A percentile compares a stretch with the other conserved stretches of the same genome.
Conservation (phyloP, 1,140 invertebrate species). For the Hetaerina americana region DNA sequence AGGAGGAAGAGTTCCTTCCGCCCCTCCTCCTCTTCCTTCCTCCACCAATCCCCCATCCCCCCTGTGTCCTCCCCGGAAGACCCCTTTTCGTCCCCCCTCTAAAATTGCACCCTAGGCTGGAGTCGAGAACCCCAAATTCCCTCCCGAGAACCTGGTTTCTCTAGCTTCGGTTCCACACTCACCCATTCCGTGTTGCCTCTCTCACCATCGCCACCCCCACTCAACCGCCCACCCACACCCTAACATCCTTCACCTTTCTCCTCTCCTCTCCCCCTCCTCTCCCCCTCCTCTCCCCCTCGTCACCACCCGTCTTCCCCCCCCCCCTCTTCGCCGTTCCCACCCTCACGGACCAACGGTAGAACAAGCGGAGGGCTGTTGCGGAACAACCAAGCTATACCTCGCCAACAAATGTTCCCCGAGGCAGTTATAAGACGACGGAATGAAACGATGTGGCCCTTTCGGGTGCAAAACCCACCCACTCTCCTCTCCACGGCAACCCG, state of each 20-base stretch:
- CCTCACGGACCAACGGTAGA: not conserved
- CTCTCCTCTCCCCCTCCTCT: too few species aligned
- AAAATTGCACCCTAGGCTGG: not conserved
- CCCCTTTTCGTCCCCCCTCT: not conserved
- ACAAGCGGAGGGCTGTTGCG: not conserved
- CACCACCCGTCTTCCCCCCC: not conserved
- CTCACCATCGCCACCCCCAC: too few species aligned
- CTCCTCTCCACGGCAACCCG: not conserved
- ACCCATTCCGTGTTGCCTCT: too few species aligned
- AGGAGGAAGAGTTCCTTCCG: too few species aligned
- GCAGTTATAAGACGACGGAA: not conserved
- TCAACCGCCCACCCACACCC: too few species aligned
- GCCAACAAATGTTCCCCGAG: not conserved
- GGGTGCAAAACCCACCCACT: not conserved
- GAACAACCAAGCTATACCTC: not conserved
- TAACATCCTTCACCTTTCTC: too few species aligned
- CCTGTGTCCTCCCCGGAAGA: not conserved
- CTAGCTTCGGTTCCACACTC: too few species aligned
- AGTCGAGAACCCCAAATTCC: not conserved
- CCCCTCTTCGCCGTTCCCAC: too few species aligned
- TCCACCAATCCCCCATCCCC: not conserved
- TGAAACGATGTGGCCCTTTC: not conserved
- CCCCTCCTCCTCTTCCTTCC: too few species aligned
- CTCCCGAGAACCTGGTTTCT: too few species aligned
- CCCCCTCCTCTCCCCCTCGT: too few species aligned